Evolutionary conservation across 1,140 invertebrate species (phyloP).

Genomic region (Metopolophium dirhodum): DNA sequence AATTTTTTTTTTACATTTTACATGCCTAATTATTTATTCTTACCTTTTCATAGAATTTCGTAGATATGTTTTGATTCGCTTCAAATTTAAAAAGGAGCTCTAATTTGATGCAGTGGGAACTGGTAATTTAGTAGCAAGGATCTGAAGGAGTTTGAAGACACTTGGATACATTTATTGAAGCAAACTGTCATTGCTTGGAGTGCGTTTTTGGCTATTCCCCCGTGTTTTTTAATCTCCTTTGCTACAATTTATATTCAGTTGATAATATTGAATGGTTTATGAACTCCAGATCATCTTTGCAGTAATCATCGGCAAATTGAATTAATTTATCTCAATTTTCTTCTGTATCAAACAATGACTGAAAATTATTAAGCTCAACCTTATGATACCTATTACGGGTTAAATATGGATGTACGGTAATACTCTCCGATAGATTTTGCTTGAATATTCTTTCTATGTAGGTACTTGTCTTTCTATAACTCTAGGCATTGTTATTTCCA

Average conservation of each 20-base stretch:
- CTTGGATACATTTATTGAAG: constrained; percentile 16
- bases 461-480: not conserved
- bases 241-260: constrained; percentile 7
- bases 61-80: constrained; percentile 1
- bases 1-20: not conserved
- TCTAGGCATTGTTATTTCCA: constrained; percentile 10
- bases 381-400: not conserved
- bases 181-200: not conserved
- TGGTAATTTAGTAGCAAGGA: constrained; percentile 21
- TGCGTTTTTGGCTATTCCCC: not conserved
- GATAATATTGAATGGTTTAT: not conserved
- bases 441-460: constrained; percentile 5
- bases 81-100: constrained; percentile 27
- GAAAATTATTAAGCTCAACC: not conserved
- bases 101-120: not conserved
- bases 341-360: constrained; percentile 19
- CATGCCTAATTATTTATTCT: not conserved
- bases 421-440: constrained; percentile 13
- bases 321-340: constrained; percentile 19
- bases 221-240: not conserved
- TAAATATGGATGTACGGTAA: constrained; percentile 17
- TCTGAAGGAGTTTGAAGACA: constrained; percentile 33
- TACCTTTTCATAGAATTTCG: not conserved
- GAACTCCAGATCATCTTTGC: not conserved
- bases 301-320: not conserved